These are phyloP conservation scores for Trissonchulus sp. DNA, from an alignment of 2,888 invertebrate species.

Conservation along the genomic window DNA sequence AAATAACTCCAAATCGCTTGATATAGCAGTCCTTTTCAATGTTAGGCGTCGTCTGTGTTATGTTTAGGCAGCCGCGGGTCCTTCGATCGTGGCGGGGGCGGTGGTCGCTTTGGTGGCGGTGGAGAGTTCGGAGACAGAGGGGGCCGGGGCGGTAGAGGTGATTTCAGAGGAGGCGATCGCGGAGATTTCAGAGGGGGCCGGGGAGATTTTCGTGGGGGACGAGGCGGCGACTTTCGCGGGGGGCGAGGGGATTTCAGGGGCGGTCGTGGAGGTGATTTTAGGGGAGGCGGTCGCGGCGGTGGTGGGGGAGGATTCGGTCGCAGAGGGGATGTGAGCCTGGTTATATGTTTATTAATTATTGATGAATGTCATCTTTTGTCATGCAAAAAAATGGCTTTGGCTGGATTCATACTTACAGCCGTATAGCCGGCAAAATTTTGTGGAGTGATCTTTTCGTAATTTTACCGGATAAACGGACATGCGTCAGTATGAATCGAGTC, in stretches of 20 bases:
- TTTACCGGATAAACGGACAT: too few species aligned
- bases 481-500: too few species aligned
- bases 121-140: not conserved
- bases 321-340: not conserved
- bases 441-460: too few species aligned
- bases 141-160: not conserved
- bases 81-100: not conserved
- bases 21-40: not conserved
- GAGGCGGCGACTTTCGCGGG: slow-evolving; percentile 13
- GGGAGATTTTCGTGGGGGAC: not conserved
- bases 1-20: too few species aligned
- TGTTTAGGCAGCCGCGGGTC: not conserved
- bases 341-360: too few species aligned
- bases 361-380: too few species aligned
- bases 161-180: slow-evolving; percentile 4
- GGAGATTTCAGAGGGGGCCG: not conserved
- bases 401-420: too few species aligned
- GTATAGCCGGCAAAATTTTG: too few species aligned
- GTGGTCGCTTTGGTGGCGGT: slow-evolving; percentile 8
- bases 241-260: not conserved
- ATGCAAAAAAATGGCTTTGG: too few species aligned
- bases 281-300: not conserved
- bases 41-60: not conserved
- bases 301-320: not conserved
- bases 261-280: not conserved